Evolutionary conservation across 2,797 vertebrate genomes (phyloP), one percentile per base, ranked within the genome.

Genomic region (Apogon talboti): DNA sequence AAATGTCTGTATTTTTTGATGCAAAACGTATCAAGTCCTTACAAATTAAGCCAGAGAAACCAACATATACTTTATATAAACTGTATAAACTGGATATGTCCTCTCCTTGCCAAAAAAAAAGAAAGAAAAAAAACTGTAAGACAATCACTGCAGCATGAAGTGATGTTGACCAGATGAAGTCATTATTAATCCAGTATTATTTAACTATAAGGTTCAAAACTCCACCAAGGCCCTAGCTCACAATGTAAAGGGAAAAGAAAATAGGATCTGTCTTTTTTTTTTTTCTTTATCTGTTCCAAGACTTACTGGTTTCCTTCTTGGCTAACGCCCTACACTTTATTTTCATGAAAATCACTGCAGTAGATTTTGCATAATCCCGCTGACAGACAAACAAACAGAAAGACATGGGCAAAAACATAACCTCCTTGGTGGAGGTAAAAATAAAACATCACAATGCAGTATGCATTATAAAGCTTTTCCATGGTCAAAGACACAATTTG

Each of bases 401-500:
- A 35, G 33, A 35, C 33, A 35, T 35, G 33, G 33, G 9, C 9
- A 10, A 35, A 35, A 35, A 9, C 33, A 35, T 9, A 35, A 35
- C 33, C 33, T 35, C 33, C 33, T 35, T 35, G 33, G 33, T 10
- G 33, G 33, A 35, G 33, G 33, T 9, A 35, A 35, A 35, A 35
- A 35, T 35, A 35, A 35, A 76, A 66, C 79, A 79, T 81, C 74
- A 80, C 86, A 89, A 90, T 89, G 89, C 85, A 90, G 74, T 90
- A 89, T 89, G 90, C 86, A 89, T 90, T 83, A 89, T 89, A 87
- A 88, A 87, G 80, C 77, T 82, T 60, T 56, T 70, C 66, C 65
- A 66, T 73, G 65, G 79, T 82, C 66, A 65, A 60, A 71, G 65
- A 81, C 42, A 85, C 59, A 82, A 59, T 74, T 62, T 61, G 35